Percentiles rank a stretch among this genome's conserved stretches.
Conservation (phyloP, 2,888 invertebrate species). For the Anthoptus insignis region DNA sequence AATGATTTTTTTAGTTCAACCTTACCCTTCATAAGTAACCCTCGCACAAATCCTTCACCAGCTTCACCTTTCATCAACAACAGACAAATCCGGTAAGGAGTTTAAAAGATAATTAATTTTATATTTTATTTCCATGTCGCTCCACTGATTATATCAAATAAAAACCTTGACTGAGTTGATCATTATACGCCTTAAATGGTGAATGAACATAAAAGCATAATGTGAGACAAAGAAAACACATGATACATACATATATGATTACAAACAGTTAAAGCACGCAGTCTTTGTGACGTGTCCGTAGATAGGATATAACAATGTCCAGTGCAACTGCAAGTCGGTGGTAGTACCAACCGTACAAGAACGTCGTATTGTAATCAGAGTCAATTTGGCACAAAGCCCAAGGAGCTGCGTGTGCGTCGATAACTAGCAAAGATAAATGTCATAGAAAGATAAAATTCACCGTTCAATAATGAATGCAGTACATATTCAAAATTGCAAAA, state of each 20-base stretch:
- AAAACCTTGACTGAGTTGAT: too few species aligned
- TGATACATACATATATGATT: neutral
- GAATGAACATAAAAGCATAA: neutral
- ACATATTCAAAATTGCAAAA: too few species aligned
- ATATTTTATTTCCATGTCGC: too few species aligned
- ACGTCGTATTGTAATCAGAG: constrained; percentile 35
- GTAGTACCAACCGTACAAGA: constrained; percentile 3
- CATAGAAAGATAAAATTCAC: too few species aligned
- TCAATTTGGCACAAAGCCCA: constrained; percentile 70
- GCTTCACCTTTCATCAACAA: too few species aligned
- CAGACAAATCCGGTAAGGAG: too few species aligned
- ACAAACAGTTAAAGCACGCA: constrained; percentile 22
- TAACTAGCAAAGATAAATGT: constrained; percentile 16
- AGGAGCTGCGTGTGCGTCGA: constrained; percentile 53
- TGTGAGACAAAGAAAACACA: constrained; percentile 24
- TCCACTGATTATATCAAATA: too few species aligned
- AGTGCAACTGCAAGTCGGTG: neutral
- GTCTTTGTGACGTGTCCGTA: constrained; percentile 15
- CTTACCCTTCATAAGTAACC: too few species aligned
- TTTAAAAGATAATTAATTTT: too few species aligned
- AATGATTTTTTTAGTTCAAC: too few species aligned
- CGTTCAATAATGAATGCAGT: too few species aligned
- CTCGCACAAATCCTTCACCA: too few species aligned
- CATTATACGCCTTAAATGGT: constrained; percentile 8
- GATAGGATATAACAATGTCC: constrained; percentile 4